These are phyloP conservation scores for Agrochola macilenta DNA, from an alignment of 2,888 invertebrate species.

Conservation along the genomic window DNA sequence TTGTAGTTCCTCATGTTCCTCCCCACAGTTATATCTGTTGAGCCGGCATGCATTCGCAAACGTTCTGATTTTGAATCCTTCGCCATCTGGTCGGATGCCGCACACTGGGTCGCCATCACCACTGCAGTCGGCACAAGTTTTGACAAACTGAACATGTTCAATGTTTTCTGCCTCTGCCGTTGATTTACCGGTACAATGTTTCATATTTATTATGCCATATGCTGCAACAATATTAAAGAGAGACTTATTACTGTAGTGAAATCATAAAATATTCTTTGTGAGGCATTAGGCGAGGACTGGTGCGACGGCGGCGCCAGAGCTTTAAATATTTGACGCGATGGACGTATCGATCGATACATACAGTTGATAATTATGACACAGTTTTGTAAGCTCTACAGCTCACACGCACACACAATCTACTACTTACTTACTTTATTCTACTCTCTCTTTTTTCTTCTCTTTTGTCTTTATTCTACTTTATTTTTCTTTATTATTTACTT, in stretches of 20 bases:
- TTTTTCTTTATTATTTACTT: too few relatives aligned
- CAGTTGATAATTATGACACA: neutral
- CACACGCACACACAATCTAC: neutral
- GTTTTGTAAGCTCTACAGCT: too few relatives aligned
- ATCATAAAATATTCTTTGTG: constrained; percentile 44
- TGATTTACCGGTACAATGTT: constrained; percentile 29
- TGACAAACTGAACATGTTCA: constrained; percentile 2
- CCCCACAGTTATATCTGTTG: constrained; percentile 76
- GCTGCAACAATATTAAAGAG: constrained; percentile 49
- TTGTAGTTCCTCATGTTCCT: constrained; percentile 61
- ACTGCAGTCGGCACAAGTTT: constrained; percentile 59
- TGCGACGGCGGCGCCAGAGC: neutral
- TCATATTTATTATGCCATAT: constrained; percentile 53
- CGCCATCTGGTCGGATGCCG: constrained; percentile 75
- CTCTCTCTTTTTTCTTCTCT: too few relatives aligned
- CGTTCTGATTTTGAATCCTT: constrained; percentile 76
- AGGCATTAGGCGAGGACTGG: constrained; percentile 22
- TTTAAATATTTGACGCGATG: constrained; percentile 48
- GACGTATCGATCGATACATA: constrained; percentile 26
- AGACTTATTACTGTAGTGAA: neutral
- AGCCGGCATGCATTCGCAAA: constrained; percentile 79
- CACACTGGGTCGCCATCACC: constrained; percentile 69
- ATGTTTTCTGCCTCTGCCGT: neutral
- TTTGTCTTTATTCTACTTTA: too few relatives aligned
- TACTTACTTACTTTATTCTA: too few relatives aligned